Percentiles rank a stretch among this genome's conserved stretches.
Conservation (phyloP, 2,797 vertebrate genomes). For the Lepus townsendii region DNA sequence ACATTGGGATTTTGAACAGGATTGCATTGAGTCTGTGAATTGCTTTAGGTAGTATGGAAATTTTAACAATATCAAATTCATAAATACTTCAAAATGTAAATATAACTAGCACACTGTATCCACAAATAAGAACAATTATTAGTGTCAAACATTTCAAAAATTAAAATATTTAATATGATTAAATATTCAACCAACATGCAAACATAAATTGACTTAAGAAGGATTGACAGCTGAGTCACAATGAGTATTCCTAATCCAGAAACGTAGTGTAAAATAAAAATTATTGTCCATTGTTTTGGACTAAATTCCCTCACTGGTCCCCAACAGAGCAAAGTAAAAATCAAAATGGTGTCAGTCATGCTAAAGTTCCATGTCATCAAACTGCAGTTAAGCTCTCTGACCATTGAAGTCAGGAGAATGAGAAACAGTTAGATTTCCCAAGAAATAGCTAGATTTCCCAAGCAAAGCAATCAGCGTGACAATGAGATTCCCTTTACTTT, state of each 20-base stretch:
- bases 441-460: background rate
- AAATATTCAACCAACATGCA: background rate
- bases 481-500: background rate
- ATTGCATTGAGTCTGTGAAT: too few relatives aligned
- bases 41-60: background rate
- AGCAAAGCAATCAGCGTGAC: background rate
- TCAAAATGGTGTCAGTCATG: background rate
- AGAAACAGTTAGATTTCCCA: too few relatives aligned
- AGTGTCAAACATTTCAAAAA: constrained; percentile 9
- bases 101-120: background rate
- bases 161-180: background rate
- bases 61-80: background rate
- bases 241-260: constrained; percentile 29
- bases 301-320: background rate
- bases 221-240: constrained; percentile 17
- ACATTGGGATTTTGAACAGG: too few relatives aligned
- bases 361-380: background rate
- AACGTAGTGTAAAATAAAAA: background rate
- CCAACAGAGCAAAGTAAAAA: background rate
- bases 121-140: background rate
- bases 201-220: constrained; percentile 24
- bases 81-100: constrained; percentile 3
- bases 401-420: background rate
- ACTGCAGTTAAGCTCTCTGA: background rate
- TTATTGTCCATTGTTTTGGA: background rate